Conservation (phyloP, 2,888 invertebrate genomes). For the Koerneria pararmatus region DNA sequence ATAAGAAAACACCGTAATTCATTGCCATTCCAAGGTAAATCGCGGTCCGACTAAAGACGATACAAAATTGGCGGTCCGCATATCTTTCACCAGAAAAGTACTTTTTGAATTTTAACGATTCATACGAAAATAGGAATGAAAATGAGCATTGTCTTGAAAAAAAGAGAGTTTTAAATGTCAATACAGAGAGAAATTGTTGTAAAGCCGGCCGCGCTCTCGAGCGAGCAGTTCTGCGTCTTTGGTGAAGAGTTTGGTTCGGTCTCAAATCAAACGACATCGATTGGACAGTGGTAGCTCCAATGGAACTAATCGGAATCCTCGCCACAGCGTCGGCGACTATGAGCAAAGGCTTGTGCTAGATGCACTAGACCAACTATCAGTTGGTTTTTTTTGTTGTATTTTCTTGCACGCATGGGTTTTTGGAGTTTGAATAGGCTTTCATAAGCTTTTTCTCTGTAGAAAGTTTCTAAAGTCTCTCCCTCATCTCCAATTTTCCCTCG, state of each 20-base stretch:
- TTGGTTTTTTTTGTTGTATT: too few species aligned
- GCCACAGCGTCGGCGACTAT: neutral
- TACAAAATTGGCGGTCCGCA: too few species aligned
- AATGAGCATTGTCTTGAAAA: too few species aligned
- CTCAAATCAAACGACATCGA: constrained; percentile 23
- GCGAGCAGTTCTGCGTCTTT: constrained; percentile 36
- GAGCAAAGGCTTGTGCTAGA: constrained; percentile 19
- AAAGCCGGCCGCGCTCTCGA: constrained; percentile 34
- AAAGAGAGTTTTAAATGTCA: too few species aligned
- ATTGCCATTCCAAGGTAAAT: too few species aligned
- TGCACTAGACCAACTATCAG: constrained; percentile 20
- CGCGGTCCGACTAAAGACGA: too few species aligned
- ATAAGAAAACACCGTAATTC: too few species aligned
- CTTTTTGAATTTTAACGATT: too few species aligned
- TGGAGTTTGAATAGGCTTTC: neutral
- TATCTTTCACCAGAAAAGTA: too few species aligned
- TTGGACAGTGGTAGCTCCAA: constrained; percentile 32
- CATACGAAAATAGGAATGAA: too few species aligned
- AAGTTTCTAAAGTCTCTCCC: neutral
- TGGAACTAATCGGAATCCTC: constrained; percentile 24
- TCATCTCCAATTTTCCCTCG: too few species aligned
- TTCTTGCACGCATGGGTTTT: neutral
- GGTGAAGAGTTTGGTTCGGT: constrained; percentile 21
- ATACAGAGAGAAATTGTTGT: too few species aligned
- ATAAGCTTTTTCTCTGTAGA: neutral